These are phyloP conservation scores for Philereme vetulata DNA, from an alignment of 2,888 invertebrate genomes.

Conservation along the genomic window DNA sequence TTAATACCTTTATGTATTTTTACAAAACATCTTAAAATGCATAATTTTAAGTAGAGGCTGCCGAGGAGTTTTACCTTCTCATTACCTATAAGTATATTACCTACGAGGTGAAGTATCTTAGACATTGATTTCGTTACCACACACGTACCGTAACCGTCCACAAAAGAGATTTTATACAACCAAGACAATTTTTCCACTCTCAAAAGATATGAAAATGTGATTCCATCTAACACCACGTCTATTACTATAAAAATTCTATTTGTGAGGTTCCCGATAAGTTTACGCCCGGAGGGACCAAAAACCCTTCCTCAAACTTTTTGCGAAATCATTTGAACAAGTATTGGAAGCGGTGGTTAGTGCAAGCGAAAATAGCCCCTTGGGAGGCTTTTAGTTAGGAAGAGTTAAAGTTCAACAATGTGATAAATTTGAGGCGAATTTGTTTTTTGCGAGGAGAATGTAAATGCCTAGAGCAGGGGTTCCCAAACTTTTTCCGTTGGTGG, in stretches of 20 bases:
- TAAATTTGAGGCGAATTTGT: conserved; percentile 45
- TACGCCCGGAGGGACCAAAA: conserved; percentile 63
- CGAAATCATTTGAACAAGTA: conserved; percentile 76
- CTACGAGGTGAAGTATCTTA: conserved; percentile 4
- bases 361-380: conserved; percentile 56
- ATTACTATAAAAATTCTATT: conserved; percentile 44
- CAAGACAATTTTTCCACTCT: conserved; percentile 32
- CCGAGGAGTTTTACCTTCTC: no score
- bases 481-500: no score
- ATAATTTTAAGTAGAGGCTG: no score
- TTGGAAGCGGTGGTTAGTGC: conserved; percentile 32
- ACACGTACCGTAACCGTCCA: conserved; percentile 10
- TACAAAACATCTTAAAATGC: no score
- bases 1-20: no score
- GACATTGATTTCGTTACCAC: conserved; percentile 16
- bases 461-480: no score
- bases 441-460: conserved; percentile 49
- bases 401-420: conserved; percentile 44
- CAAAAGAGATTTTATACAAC: conserved; percentile 23
- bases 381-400: no score
- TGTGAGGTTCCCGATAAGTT: conserved; percentile 63
- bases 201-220: conserved; percentile 41
- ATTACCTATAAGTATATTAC: neutral
- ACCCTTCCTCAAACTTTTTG: conserved; percentile 73
- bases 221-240: conserved; percentile 33